Evolutionary conservation across 2,888 invertebrate genomes (phyloP).

Genomic region (Agrotis clavis): DNA sequence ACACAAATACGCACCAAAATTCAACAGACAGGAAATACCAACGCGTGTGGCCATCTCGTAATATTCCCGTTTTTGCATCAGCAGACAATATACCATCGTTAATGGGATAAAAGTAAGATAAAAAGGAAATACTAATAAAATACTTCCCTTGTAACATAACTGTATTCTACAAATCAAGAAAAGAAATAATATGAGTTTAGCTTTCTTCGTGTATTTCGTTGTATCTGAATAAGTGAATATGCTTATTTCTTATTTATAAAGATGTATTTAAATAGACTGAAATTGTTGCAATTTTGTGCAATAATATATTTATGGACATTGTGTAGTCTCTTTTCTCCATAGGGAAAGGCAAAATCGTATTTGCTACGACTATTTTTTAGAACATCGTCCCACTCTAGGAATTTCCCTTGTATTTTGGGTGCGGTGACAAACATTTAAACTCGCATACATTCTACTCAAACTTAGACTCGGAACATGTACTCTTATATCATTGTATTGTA

Average conservation of each 20-base stretch:
- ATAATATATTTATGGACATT: too few relatives aligned
- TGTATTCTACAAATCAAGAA: constrained; percentile 53
- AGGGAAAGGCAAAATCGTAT: too few relatives aligned
- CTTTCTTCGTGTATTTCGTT: constrained; percentile 25
- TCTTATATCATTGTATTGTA: too few relatives aligned
- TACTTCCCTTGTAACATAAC: constrained; percentile 49
- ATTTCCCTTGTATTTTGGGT: too few relatives aligned
- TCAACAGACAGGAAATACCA: constrained; percentile 29
- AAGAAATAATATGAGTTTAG: constrained; percentile 18
- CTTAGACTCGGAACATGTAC: too few relatives aligned
- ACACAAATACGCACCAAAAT: constrained; percentile 4
- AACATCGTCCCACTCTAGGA: too few relatives aligned
- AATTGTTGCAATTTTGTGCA: too few relatives aligned
- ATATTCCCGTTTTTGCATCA: constrained; percentile 56
- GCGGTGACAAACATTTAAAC: too few relatives aligned
- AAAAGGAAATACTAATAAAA: constrained; percentile 59
- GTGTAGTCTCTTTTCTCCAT: too few relatives aligned
- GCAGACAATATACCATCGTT: constrained; percentile 49
- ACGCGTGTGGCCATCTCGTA: constrained; percentile 36
- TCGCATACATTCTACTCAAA: too few relatives aligned
- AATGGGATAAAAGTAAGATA: constrained; percentile 56
- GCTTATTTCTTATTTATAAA: not conserved
- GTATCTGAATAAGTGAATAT: not conserved
- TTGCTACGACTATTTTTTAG: too few relatives aligned
- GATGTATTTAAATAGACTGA: too few relatives aligned